A percentile compares a stretch with the other conserved stretches of the same genome.
Evolutionary conservation across 2,888 invertebrate species (phyloP).

Genomic region (Heteromyza rotundicornis): DNA sequence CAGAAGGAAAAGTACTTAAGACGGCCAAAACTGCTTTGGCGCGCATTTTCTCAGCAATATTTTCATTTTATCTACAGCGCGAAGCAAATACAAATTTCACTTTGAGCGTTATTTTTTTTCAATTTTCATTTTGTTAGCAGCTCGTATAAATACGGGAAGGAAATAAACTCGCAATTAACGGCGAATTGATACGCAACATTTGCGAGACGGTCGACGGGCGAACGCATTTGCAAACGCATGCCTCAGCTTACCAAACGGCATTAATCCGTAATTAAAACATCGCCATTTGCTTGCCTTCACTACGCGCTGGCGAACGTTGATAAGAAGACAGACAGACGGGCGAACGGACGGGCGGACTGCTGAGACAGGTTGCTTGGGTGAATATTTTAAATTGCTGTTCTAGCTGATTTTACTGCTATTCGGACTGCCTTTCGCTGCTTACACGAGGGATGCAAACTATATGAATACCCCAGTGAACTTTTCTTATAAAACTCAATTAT

Average conservation of each 20-base stretch:
- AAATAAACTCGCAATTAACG: constrained; percentile 42
- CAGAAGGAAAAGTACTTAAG: not conserved
- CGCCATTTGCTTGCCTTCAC: not conserved
- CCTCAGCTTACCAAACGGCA: too few relatives aligned
- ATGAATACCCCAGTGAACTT: constrained; percentile 17
- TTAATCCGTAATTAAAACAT: constrained; percentile 52
- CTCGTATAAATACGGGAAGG: constrained; percentile 21
- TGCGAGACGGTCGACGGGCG: constrained; percentile 9
- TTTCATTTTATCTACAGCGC: not conserved
- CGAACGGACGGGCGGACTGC: not conserved
- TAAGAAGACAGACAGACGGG: not conserved
- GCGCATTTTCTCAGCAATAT: not conserved
- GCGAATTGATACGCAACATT: constrained; percentile 45
- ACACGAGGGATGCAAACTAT: constrained; percentile 1
- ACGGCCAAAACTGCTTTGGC: not conserved
- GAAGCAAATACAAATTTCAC: too few relatives aligned
- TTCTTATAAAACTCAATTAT: constrained; percentile 51
- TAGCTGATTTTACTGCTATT: too few relatives aligned
- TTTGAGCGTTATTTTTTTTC: not conserved
- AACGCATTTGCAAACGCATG: constrained; percentile 33
- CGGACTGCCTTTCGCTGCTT: constrained; percentile 16
- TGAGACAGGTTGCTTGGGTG: too few relatives aligned
- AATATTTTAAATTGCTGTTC: too few relatives aligned
- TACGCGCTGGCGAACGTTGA: not conserved
- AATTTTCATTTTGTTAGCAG: not conserved